phyloP scores from a whole-genome alignment of 2,888 invertebrate genomes.

The Augochlorella aurata region DNA sequence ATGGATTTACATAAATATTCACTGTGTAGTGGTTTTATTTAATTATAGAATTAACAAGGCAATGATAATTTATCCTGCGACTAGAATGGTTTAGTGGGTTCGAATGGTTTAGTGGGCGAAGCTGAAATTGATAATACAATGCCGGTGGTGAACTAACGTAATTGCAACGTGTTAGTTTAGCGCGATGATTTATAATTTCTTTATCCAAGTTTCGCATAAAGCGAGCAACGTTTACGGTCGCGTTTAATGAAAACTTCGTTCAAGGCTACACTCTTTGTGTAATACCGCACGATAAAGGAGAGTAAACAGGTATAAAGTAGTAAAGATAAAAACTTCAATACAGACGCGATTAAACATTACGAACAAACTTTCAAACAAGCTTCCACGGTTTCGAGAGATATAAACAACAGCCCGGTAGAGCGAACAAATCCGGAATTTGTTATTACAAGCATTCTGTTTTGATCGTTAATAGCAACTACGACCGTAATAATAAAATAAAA shows the following conservation, averaged over 20 bases:
- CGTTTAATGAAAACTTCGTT: background rate
- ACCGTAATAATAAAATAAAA: background rate
- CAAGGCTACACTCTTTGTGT: constrained; percentile 11
- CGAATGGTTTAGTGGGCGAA: background rate
- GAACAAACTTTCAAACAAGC: constrained; percentile 5
- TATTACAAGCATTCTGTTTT: background rate
- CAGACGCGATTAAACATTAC: constrained; percentile 6
- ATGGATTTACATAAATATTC: background rate
- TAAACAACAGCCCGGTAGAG: background rate
- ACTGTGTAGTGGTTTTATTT: background rate
- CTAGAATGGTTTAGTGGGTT: no score
- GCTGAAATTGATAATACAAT: background rate
- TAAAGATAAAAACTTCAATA: constrained; percentile 19
- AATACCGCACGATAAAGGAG: constrained; percentile 13
- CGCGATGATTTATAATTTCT: background rate
- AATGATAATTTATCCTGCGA: background rate
- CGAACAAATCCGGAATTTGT: background rate
- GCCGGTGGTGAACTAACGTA: background rate
- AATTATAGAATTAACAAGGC: background rate
- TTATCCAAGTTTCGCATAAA: background rate
- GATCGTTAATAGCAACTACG: background rate
- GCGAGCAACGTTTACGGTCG: background rate
- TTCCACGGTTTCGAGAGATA: background rate
- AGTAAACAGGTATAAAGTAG: constrained; percentile 11
- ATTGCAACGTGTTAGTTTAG: background rate